A percentile compares a stretch with the other conserved stretches of the same genome.
Conservation (phyloP, 2,113 vertebrate species). For the Spheniscus mendiculus region DNA sequence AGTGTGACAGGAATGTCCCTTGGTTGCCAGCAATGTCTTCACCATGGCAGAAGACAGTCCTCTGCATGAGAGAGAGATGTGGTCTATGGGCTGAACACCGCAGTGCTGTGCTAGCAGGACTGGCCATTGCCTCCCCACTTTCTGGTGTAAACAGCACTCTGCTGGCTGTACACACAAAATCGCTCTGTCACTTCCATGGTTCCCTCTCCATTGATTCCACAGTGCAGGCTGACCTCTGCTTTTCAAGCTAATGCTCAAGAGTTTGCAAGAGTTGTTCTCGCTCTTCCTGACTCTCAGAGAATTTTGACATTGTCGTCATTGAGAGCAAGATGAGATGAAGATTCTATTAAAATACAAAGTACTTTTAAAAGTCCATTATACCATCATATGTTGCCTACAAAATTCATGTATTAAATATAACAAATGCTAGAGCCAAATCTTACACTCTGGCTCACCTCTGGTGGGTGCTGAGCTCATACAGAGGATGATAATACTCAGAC, state of each 20-base stretch:
- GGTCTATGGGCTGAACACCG: rapidly evolving
- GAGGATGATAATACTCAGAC: background rate
- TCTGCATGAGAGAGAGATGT: background rate
- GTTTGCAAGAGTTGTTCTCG: background rate
- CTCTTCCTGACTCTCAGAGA: background rate
- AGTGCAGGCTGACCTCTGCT: background rate
- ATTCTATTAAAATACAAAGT: background rate
- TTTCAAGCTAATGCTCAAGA: background rate
- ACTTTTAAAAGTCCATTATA: background rate
- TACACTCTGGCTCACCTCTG: background rate
- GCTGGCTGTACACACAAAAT: background rate
- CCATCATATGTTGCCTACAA: background rate
- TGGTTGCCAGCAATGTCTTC: background rate
- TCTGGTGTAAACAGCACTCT: background rate
- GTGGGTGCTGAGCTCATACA: background rate
- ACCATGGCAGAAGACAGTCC: background rate
- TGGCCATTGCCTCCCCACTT: background rate
- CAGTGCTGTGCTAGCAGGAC: background rate
- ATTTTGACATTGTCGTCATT: background rate
- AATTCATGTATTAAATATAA: background rate
- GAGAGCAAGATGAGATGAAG: background rate
- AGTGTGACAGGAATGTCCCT: background rate
- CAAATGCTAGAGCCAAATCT: background rate
- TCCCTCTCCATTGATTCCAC: background rate
- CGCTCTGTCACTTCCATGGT: background rate